Base-by-base conservation (phyloP, 2,797 vertebrate genomes). In the Enteromius fasciolatus region DNA sequence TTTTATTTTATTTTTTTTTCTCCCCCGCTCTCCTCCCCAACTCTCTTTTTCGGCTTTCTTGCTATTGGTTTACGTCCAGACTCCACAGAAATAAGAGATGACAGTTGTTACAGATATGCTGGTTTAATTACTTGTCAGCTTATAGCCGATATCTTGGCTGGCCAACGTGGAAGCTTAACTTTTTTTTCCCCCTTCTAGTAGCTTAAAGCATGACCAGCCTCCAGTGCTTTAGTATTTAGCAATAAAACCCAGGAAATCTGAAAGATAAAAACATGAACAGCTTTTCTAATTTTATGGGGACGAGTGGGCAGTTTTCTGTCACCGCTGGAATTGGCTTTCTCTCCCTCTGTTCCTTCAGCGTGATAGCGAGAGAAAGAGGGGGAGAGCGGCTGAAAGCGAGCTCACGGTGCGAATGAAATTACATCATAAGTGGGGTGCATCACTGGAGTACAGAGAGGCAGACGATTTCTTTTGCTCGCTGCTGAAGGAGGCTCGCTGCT, bases 71-170 rank as follows among this genome's bases (percentile, higher is more conserved):
- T 95, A 94, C 92, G 94, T 97, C 95, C 97, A 96, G 93, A 94
- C 95, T 94, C 94, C 94, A 95, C 94, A 96, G 97, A 96, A 97
- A 96, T 97, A 96, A 97, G 96, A 98, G 97, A 96, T 97, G 97
- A 96, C 97, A 96, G 97, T 98, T 97, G 97, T 96, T 97, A 96
- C 91, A 97, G 97, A 98, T 96, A 97, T 93, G 95, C 96, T 89
- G 93, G 95, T 97, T 98, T 98, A 98, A 98, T 98, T 97, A 97
- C 98, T 97, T 98, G 97, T 98, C 97, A 97, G 96, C 97, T 98
- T 97, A 98, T 90, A 95, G 96, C 92, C 93, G 95, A 95, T 97
- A 97, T 98, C 97, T 97, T 93, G 89, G 96, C 96, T 96, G 96
- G 96, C 95, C 95, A 95, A 96, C 91, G 92, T 94, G 89, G 94